Evolutionary conservation across 2,113 vertebrate species (phyloP).

Genomic region (Hucho hucho): DNA sequence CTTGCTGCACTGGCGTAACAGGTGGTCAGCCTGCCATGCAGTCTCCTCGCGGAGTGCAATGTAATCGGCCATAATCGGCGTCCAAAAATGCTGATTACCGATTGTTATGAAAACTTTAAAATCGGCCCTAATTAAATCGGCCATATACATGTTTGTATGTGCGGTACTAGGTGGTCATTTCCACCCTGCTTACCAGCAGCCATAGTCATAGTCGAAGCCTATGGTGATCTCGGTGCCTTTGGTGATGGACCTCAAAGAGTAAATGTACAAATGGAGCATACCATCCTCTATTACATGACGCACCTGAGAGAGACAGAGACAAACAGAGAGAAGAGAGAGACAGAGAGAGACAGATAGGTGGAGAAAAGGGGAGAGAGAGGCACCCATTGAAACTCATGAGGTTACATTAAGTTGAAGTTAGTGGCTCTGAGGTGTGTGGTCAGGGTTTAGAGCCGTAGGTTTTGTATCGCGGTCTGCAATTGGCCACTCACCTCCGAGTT

Average conservation of each 20-base stretch:
- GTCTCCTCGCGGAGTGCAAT: no score
- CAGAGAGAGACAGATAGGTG: not conserved
- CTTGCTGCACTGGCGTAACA: no score
- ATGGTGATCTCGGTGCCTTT: constrained; percentile 98
- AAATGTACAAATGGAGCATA: constrained; percentile 97
- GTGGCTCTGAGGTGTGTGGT: not conserved
- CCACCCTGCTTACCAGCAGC: constrained; percentile 86
- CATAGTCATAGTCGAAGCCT: constrained; percentile 97
- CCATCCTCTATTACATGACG: constrained; percentile 95
- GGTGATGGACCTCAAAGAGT: constrained; percentile 86
- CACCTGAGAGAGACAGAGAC: constrained; percentile 73
- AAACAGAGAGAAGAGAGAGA: not conserved
- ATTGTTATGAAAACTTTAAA: no score
- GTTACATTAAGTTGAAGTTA: not conserved
- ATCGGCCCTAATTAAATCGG: no score
- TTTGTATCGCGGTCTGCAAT: not conserved
- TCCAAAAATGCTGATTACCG: no score
- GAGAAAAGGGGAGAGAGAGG: not conserved
- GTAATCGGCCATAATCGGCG: no score
- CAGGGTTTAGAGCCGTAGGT: not conserved
- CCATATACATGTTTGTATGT: no score
- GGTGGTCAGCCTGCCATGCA: no score
- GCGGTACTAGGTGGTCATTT: not conserved
- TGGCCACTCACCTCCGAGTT: constrained; percentile 84
- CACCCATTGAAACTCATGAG: not conserved